Evolutionary conservation across 2,888 invertebrate genomes (phyloP).

Genomic region (Pammene fasciana): DNA sequence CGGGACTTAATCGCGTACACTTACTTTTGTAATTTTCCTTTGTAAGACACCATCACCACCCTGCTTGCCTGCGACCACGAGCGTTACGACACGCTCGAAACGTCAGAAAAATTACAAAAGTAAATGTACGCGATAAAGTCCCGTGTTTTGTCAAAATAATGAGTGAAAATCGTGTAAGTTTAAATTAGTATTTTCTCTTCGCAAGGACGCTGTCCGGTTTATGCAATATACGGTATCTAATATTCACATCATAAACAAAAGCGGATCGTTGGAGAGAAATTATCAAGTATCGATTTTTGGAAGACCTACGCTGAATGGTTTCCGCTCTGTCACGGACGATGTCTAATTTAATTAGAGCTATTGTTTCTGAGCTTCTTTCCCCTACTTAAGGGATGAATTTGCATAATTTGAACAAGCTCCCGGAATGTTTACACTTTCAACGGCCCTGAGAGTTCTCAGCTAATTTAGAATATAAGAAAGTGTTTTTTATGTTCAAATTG

Average conservation of each 20-base stretch:
- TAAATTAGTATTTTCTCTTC: too few species aligned
- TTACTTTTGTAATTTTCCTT: too few species aligned
- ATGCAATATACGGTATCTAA: neutral
- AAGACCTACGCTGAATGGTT: slow-evolving; percentile 27
- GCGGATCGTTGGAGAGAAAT: neutral
- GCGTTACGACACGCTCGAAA: too few species aligned
- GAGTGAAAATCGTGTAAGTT: too few species aligned
- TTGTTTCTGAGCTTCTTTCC: slow-evolving; percentile 36
- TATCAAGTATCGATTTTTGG: slow-evolving; percentile 30
- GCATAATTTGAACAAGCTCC: slow-evolving; percentile 39
- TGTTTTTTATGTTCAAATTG: slow-evolving; percentile 11
- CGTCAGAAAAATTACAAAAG: too few species aligned
- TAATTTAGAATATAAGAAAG: slow-evolving; percentile 18
- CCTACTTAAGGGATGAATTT: slow-evolving; percentile 39
- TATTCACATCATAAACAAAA: slow-evolving; percentile 15
- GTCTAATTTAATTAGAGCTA: slow-evolving; percentile 34
- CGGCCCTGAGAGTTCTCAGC: slow-evolving; percentile 17
- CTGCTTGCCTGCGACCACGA: too few species aligned
- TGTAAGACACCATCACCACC: too few species aligned
- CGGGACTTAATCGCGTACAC: too few species aligned
- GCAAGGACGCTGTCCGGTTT: neutral
- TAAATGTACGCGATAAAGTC: too few species aligned
- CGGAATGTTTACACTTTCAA: slow-evolving; percentile 38
- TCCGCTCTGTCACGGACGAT: neutral
- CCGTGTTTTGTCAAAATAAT: too few species aligned